Base-by-base conservation (phyloP, 2,888 invertebrate species). In the Mystacides longicornis region DNA sequence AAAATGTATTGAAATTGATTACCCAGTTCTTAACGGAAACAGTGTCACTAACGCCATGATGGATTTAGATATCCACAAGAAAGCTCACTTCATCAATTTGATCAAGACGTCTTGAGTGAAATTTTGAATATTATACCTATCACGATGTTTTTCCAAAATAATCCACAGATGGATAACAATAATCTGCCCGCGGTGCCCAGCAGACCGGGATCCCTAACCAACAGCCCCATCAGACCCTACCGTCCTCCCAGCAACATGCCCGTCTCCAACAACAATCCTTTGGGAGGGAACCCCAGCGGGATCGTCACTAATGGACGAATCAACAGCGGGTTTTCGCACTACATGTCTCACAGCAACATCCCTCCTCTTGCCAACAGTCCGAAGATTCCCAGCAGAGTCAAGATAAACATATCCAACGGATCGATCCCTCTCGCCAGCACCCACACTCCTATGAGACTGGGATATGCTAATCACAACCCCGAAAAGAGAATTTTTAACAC, bases 121-220 rank as follows among this genome's bases (percentile, higher is more conserved):
- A 37, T 14, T 37, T n/a, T 27, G 11, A 27, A n/a, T 37, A 14
- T n/a, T 14, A 37, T 7, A 37, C 9, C 19, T 7, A 49, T 33
- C 47, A 53, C 18, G 22, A 59, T 59, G 59, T 59, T 56, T 22
- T 54, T 59, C 57, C 52, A 55, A 55, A 33, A 45, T 19, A 19
- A 56, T 22, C 31, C 51, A 23, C 21, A 50, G 11, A 45, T 43
- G 9, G 61, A 65, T 48, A 66, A 64, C 23, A 66, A 64, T 54
- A 65, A 65, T 58, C 47, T 51, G 20, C 54, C 57, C 21, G 48
- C 43, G 16, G 54, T 54, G 16, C 54, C 54, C 11, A 49, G 33
- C 45, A 23, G 54, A 31, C 54, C 54, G 4, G 54, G 46, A 5
- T 23, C 47, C 18, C 22, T 51, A 9, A 55, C 43, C 23, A 54